Percentiles rank a stretch among this genome's conserved stretches.
These are phyloP conservation scores for Heteromurus nitidus DNA, from an alignment of 2,888 invertebrate species.

Conservation along the genomic window DNA sequence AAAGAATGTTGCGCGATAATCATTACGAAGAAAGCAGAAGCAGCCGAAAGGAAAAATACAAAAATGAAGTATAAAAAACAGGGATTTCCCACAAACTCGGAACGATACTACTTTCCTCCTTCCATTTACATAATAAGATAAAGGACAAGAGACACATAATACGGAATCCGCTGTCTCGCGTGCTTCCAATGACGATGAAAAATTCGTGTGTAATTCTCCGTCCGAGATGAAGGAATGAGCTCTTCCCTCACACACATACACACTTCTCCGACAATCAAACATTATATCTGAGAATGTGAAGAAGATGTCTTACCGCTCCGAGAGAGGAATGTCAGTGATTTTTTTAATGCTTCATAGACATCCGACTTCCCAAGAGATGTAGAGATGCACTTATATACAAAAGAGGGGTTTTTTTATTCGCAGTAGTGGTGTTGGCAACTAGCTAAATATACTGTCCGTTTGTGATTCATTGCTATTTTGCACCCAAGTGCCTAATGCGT, in stretches of 20 bases:
- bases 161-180: no score
- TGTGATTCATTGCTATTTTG: conserved; percentile 56
- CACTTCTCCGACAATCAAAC: conserved; percentile 11
- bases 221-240: not conserved
- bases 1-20: conserved; percentile 39
- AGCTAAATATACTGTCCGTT: conserved; percentile 45
- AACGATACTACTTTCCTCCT: conserved; percentile 51
- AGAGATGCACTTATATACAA: no score
- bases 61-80: no score
- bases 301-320: conserved; percentile 18
- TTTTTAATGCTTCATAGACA: conserved; percentile 61
- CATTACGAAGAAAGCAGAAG: conserved; percentile 39
- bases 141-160: not conserved
- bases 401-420: no score
- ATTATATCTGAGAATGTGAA: no score
- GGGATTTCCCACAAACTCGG: conserved; percentile 34
- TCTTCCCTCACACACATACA: not conserved
- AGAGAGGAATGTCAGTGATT: conserved; percentile 59
- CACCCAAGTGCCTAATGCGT: conserved; percentile 30
- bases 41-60: no score
- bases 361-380: conserved; percentile 7
- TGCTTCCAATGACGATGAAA: no score
- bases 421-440: conserved; percentile 53
- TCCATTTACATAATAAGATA: conserved; percentile 58
- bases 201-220: not conserved